Base-by-base conservation (phyloP, 1,140 invertebrate genomes). In the Drosophila funebris region DNA sequence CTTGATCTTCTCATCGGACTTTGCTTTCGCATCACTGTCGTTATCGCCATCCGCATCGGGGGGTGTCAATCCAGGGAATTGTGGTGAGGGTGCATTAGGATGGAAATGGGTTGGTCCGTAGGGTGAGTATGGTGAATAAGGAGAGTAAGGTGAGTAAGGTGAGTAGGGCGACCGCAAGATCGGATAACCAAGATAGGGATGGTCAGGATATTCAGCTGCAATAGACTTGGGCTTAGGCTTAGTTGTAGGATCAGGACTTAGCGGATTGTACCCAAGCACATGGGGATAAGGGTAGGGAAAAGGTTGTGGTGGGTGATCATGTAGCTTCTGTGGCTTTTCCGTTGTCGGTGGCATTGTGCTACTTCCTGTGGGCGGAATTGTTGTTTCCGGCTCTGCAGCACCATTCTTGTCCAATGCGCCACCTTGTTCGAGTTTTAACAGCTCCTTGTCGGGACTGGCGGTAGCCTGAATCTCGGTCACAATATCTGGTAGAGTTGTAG, bases 311-410 rank as follows among this genome's bases (percentile, higher is more conserved):
- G 22, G 31, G 1, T 74, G 41, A 0, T 44, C 41, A 39, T 61
- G 52, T 3, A 41, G 46, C n/a, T 29, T 48, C n/a, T 24, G 44
- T 13, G n/a, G 37, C n/a, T 31, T 53, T 6, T 29, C 48, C 71
- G 76, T 8, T 57, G 29, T 36, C 41, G 53, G 46, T n/a, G 64
- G 60, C 5, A 50, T 48, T 37, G 77, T 73, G 13, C 71, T 76
- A 2, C 54, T 54, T 4, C 69, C 71, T 4, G 39, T 8, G 0
- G 54, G 70, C 11, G 52, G 36, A 14, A 27, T 60, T 9, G 73
- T 81, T 2, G 82, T 81, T 36, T 82, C 46, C 6, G 71, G 66
- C 29, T 46, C 16, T 4, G 70, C 60, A 1, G 22, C 24, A n/a
- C 11, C 62, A 24, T 20, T 27, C 13, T 44, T 48, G 5, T 37